Evolutionary conservation across 2,113 vertebrate genomes (phyloP).

Genomic region (Mustela nigripes): DNA sequence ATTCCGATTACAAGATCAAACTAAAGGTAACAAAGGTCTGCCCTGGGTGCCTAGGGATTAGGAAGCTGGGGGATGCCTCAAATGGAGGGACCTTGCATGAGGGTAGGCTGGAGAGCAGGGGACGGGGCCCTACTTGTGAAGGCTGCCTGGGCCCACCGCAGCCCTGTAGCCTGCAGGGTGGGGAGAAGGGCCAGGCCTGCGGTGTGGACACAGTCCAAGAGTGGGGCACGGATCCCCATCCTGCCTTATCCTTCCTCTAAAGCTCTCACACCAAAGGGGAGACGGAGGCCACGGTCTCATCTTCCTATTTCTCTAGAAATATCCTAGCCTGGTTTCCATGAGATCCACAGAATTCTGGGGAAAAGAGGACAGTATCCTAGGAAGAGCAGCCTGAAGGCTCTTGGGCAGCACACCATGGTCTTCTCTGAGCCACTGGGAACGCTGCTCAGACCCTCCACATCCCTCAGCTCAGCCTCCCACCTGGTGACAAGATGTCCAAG

Average conservation of each 20-base stretch:
- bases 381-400: background rate
- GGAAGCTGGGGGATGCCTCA: background rate
- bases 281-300: rapidly evolving
- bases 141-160: background rate
- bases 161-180: background rate
- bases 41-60: background rate
- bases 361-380: background rate
- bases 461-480: background rate
- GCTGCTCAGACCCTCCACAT: background rate
- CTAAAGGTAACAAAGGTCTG: background rate
- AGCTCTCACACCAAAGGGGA: background rate
- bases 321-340: background rate
- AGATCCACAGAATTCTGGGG: background rate
- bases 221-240: background rate
- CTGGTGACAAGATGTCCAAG: background rate
- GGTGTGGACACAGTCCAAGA: background rate
- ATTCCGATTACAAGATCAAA: background rate
- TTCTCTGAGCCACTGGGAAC: background rate
- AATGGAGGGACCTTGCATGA: background rate
- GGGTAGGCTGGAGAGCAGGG: too few species aligned
- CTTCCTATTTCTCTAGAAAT: conserved; percentile 11
- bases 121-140: too few species aligned
- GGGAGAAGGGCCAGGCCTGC: background rate
- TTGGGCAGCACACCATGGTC: background rate
- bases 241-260: background rate